Evolutionary conservation across 2,888 invertebrate genomes (phyloP).

Genomic region (Agriopis aurantiaria): DNA sequence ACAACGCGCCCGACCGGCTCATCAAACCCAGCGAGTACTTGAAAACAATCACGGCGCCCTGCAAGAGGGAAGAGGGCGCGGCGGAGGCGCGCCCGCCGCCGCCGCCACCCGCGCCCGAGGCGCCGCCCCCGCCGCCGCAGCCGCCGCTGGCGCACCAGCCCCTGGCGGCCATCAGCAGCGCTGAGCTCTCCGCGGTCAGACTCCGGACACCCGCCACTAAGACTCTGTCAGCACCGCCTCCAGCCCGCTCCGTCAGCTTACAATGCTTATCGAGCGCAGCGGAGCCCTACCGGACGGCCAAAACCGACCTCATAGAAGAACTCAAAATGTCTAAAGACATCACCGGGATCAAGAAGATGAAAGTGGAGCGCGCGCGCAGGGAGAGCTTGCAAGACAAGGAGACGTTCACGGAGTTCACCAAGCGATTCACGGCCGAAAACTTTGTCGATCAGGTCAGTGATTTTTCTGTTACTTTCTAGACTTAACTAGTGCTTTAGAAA

Average conservation of each 20-base stretch:
- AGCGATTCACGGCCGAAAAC: constrained; percentile 93
- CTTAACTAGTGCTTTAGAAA: constrained; percentile 24
- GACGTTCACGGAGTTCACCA: constrained; percentile 93
- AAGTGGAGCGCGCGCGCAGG: constrained; percentile 94
- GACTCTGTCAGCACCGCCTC: constrained; percentile 92
- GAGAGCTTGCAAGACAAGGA: constrained; percentile 94
- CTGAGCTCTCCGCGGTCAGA: constrained; percentile 94
- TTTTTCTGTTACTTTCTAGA: constrained; percentile 44
- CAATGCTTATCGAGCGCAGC: constrained; percentile 89
- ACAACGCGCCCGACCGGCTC: constrained; percentile 92
- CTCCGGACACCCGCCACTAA: constrained; percentile 92
- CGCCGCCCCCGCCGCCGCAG: constrained; percentile 73
- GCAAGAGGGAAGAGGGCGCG: constrained; percentile 83
- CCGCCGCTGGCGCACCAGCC: constrained; percentile 86
- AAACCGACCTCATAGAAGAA: constrained; percentile 96
- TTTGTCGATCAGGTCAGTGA: constrained; percentile 95
- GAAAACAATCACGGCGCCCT: constrained; percentile 91
- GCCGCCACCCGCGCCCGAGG: constrained; percentile 80
- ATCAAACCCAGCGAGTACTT: constrained; percentile 97
- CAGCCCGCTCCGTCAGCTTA: constrained; percentile 90
- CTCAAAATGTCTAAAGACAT: constrained; percentile 97
- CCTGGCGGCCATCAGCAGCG: constrained; percentile 94
- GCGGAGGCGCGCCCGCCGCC: constrained; percentile 88
- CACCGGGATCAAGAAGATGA: constrained; percentile 96
- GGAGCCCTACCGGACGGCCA: constrained; percentile 91